Evolutionary conservation across 2,888 invertebrate species (phyloP).

Genomic region (Chrysomela aeneicollis): DNA sequence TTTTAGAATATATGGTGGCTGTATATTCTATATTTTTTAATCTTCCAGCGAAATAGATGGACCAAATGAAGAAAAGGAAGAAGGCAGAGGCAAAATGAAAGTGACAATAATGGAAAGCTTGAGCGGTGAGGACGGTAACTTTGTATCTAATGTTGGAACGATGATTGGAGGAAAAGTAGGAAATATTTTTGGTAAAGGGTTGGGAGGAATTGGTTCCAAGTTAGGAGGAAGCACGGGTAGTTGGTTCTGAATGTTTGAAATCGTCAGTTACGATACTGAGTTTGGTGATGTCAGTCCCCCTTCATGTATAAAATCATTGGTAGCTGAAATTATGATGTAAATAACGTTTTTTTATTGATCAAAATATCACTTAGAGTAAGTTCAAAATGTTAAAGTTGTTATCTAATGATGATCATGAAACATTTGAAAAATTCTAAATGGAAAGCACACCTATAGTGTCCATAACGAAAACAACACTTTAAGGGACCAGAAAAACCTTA

Average conservation of each 20-base stretch:
- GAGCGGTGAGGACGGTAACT: conserved; percentile 76
- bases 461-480: conserved; percentile 22
- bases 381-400: conserved; percentile 31
- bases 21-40: not conserved
- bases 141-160: conserved; percentile 80
- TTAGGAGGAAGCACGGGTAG: conserved; percentile 84
- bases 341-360: conserved; percentile 35
- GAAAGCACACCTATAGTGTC: conserved; percentile 9
- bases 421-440: conserved; percentile 23
- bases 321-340: conserved; percentile 35
- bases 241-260: conserved; percentile 73
- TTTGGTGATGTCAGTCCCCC: conserved; percentile 31
- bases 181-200: conserved; percentile 88
- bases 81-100: conserved; percentile 67
- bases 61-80: conserved; percentile 67
- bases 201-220: conserved; percentile 89
- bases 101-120: conserved; percentile 69
- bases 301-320: conserved; percentile 34
- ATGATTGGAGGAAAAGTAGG: conserved; percentile 89
- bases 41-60: conserved; percentile 54
- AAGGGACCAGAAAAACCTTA: conserved; percentile 30
- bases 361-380: conserved; percentile 33
- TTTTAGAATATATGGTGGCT: too few species aligned
- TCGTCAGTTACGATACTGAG: conserved; percentile 28
- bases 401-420: conserved; percentile 26